Evolutionary conservation across 2,888 invertebrate genomes (phyloP), one percentile per base, ranked within the genome.

Genomic region (Caenorhabditis plicata): DNA sequence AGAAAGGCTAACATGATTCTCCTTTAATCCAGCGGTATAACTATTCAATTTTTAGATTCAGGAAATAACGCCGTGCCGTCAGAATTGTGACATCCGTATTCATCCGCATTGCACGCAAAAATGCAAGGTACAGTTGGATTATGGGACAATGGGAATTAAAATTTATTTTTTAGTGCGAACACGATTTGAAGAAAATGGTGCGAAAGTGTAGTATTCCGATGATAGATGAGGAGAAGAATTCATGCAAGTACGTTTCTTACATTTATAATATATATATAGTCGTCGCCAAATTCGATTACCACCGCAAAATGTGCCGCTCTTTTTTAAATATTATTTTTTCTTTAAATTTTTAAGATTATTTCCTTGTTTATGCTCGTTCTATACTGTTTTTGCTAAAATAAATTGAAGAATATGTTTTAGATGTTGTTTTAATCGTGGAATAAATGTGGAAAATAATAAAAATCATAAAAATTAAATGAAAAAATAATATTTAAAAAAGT

Each of bases 101-200:
- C 58, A 54, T 42, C 50, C 53, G n/a, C 67, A 68, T 47, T 68
- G 67, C 42, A 68, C 67, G 20, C 42, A 46, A n/a, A 46, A 43
- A 40, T 68, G 67, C 44, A 68, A 68, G 48, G 61, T 61, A 27
- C 19, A 44, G 38, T 29, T 42, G 29, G 23, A 27, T 13, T 27
- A 9, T 35, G 35, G 35, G 19, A 7, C 8, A 8, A 4, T 22
- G 4, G n/a, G 15, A 39, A 7, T n/a, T 25, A 11, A 22, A 9
- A 25, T 11, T 17, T 20, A 29, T n/a, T 27, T 61, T 61, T 19
- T 50, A 61, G 61, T 61, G 61, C 26, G 54, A 61, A 61, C 55
- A 61, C 54, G 61, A 61, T 19, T 51, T 42, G 17, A 32, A 61
- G 19, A 46, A 51, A n/a, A 53, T 54, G 50, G 33, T 42, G 32